Evolutionary conservation across 2,113 vertebrate species (phyloP).

Genomic region (Capreolus pygargus): DNA sequence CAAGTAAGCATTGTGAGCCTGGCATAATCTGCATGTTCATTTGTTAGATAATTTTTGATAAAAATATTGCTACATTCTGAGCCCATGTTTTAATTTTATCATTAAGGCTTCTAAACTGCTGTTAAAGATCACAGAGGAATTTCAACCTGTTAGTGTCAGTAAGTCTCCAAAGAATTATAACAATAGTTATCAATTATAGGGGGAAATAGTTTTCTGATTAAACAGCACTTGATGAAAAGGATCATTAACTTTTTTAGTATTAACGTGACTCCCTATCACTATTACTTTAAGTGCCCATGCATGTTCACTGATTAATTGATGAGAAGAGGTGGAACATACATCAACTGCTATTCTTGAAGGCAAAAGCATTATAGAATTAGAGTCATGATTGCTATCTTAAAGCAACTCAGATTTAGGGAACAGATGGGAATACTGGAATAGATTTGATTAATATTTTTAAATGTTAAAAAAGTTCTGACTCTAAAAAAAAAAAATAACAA

Average conservation of each 20-base stretch:
- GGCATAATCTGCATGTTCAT: slow-evolving; percentile 29
- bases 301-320: slow-evolving; percentile 38
- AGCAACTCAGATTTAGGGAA: slow-evolving; percentile 28
- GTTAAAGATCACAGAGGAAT: slow-evolving; percentile 18
- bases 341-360: slow-evolving; percentile 21
- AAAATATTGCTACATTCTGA: slow-evolving; percentile 27
- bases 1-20: slow-evolving; percentile 49
- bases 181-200: slow-evolving; percentile 50
- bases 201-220: slow-evolving; percentile 63
- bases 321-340: neutral
- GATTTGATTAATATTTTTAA: slow-evolving; percentile 66
- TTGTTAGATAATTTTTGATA: slow-evolving; percentile 52
- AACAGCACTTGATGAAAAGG: slow-evolving; percentile 51
- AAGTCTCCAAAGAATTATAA: slow-evolving; percentile 58
- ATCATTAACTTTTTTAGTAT: slow-evolving; percentile 57
- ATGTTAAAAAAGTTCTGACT: slow-evolving; percentile 44
- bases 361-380: neutral
- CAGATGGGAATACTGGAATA: slow-evolving; percentile 62
- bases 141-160: slow-evolving; percentile 48
- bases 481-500: slow-evolving; percentile 29
- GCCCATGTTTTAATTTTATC: slow-evolving; percentile 52
- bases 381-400: slow-evolving; percentile 33
- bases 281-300: slow-evolving; percentile 1
- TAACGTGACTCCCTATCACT: neutral
- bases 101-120: slow-evolving; percentile 40